These are phyloP conservation scores for Brachymystax lenok DNA, from an alignment of 2,797 vertebrate genomes.

Conservation along the genomic window DNA sequence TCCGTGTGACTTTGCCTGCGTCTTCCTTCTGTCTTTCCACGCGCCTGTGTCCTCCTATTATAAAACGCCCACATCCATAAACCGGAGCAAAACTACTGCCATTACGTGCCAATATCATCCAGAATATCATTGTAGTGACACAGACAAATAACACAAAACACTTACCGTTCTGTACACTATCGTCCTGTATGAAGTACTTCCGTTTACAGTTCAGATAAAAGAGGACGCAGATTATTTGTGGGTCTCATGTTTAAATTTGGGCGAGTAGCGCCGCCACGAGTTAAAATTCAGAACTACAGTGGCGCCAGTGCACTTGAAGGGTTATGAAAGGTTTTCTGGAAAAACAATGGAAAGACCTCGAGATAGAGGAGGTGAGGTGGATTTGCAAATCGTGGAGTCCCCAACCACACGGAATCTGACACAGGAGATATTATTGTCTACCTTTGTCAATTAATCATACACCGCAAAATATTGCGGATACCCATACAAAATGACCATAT, in stretches of 20 bases:
- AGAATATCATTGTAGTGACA: rapidly evolving
- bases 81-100: neutral
- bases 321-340: too few relatives aligned
- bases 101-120: neutral
- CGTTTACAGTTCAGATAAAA: constrained; percentile 37
- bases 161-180: constrained; percentile 56
- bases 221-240: neutral
- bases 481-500: too few relatives aligned
- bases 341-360: neutral
- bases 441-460: too few relatives aligned
- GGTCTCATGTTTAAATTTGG: neutral
- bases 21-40: constrained; percentile 32
- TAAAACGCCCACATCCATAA: neutral
- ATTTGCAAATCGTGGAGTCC: too few relatives aligned
- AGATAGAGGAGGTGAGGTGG: too few relatives aligned
- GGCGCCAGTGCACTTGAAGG: too few relatives aligned
- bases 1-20: constrained; percentile 71
- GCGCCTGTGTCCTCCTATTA: neutral
- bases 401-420: too few relatives aligned
- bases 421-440: too few relatives aligned
- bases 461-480: too few relatives aligned
- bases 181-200: constrained; percentile 62
- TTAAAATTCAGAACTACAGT: neutral
- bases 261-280: constrained; percentile 46
- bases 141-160: neutral